Evolutionary conservation across 2,888 invertebrate species (phyloP).

Genomic region (Linyphia triangularis): DNA sequence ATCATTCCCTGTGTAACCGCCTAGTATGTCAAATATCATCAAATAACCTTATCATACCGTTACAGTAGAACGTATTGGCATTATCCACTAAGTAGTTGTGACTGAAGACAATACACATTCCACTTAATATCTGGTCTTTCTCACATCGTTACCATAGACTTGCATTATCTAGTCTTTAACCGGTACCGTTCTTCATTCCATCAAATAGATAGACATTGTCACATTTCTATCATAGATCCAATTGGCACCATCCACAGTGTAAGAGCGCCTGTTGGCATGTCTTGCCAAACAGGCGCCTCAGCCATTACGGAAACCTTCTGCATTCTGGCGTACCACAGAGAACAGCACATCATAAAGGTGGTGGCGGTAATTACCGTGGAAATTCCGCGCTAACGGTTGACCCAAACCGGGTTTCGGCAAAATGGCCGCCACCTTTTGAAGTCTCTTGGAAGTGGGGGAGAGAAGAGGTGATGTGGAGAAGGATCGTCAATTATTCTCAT

Average conservation of each 20-base stretch:
- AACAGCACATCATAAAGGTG: slow-evolving; percentile 57
- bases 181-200: no score
- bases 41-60: no score
- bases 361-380: slow-evolving; percentile 65
- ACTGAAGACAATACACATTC: no score
- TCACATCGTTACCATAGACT: no score
- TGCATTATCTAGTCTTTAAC: no score
- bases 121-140: no score
- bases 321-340: slow-evolving; percentile 16
- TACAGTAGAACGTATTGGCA: no score
- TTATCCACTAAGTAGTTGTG: no score
- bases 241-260: slow-evolving; percentile 11
- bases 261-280: not conserved
- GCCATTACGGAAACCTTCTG: slow-evolving; percentile 36
- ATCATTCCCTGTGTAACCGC: no score
- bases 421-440: slow-evolving; percentile 56
- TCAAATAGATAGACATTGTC: no score
- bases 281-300: not conserved
- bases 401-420: slow-evolving; percentile 52
- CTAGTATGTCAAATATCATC: no score
- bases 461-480: not conserved
- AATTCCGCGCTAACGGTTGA: slow-evolving; percentile 65
- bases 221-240: no score
- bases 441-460: not conserved
- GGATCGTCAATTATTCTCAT: slow-evolving; percentile 29